Conservation (phyloP, 1,140 invertebrate genomes). For the Antheraea pernyi region DNA sequence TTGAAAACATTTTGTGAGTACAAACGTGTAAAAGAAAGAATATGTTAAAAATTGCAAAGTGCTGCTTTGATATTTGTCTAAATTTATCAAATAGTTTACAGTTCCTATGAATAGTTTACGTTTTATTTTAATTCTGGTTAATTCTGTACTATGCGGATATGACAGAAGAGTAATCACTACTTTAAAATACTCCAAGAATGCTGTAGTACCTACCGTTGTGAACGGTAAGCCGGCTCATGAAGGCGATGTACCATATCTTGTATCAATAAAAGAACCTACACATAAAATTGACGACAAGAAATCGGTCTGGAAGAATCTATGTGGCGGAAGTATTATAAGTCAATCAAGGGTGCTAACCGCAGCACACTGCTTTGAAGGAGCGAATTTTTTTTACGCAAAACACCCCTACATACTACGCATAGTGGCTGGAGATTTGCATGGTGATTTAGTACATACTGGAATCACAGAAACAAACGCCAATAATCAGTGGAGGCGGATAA, state of each 20-base stretch:
- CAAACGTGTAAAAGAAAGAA: not conserved
- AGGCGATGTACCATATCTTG: conserved; percentile 28
- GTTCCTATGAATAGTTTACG: not conserved
- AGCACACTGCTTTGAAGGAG: conserved; percentile 54
- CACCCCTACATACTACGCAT: conserved; percentile 34
- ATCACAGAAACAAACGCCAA: conserved; percentile 32
- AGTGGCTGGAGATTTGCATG: conserved; percentile 45
- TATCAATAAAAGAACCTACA: conserved; percentile 38
- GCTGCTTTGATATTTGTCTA: not conserved
- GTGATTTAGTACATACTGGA: conserved; percentile 34
- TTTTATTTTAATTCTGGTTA: not conserved
- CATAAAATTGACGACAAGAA: conserved; percentile 20
- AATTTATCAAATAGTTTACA: too few relatives aligned
- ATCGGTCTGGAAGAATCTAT: conserved; percentile 44
- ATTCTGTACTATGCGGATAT: not conserved
- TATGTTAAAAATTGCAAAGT: not conserved
- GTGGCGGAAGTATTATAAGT: conserved; percentile 54
- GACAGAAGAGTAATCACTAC: conserved; percentile 30
- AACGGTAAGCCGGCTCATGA: conserved; percentile 17
- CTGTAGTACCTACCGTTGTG: conserved; percentile 26
- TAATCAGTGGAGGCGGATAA: conserved; percentile 45
- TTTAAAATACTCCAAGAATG: conserved; percentile 30
- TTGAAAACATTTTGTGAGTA: not conserved
- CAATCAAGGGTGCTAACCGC: conserved; percentile 43
- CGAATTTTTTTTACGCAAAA: conserved; percentile 39